These are phyloP conservation scores for Elaphurus davidianus DNA, from an alignment of 2,113 vertebrate species.

Conservation along the genomic window DNA sequence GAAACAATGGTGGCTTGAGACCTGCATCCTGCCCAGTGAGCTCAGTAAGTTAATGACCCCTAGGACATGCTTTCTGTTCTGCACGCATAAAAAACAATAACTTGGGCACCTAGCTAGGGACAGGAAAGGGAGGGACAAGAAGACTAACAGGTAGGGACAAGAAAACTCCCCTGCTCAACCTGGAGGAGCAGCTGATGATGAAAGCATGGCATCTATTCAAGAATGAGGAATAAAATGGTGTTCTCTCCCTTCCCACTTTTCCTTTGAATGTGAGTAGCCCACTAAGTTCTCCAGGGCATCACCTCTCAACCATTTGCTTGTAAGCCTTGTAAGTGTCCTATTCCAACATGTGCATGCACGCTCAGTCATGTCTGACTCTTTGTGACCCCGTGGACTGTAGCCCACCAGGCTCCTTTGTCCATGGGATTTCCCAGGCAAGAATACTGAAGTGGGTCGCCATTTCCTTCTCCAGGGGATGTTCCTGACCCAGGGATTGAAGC, in stretches of 20 bases:
- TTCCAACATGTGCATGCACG: not conserved
- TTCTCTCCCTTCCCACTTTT: not conserved
- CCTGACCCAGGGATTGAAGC: not conserved
- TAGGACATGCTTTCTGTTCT: not conserved
- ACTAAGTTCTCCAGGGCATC: not conserved
- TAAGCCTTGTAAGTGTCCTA: not conserved
- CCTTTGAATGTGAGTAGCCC: not conserved
- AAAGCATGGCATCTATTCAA: not conserved
- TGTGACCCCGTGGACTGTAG: not conserved
- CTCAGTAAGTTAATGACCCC: not conserved
- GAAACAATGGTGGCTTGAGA: not conserved
- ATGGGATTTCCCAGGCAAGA: not conserved
- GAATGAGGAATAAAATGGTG: not conserved
- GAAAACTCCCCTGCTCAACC: not conserved
- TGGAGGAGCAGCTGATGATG: not conserved
- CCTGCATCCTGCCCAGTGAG: not conserved
- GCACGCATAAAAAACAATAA: not conserved
- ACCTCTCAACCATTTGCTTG: not conserved
- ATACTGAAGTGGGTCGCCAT: not conserved
- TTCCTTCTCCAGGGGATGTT: not conserved
- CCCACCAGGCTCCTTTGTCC: not conserved
- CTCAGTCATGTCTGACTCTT: not conserved
- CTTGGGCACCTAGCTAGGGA: not conserved
- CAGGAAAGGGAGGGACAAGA: not conserved
- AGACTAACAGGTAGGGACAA: no score